Conservation (phyloP, 92 coral and sea anemone species). For the Siderastrea siderea region DNA sequence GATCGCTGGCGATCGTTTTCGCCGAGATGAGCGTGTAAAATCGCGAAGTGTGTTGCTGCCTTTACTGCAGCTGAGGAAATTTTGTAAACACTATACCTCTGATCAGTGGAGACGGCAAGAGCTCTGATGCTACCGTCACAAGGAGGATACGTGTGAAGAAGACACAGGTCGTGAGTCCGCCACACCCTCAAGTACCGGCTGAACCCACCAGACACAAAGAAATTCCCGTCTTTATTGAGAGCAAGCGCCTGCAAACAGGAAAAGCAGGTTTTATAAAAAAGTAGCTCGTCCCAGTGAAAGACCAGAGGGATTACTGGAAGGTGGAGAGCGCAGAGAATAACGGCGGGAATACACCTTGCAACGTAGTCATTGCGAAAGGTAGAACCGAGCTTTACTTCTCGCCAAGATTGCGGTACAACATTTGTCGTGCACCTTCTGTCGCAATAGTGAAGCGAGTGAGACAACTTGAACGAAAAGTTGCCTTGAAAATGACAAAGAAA, state of each 20-base stretch:
- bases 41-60: too few species aligned
- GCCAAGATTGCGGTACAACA: too few species aligned
- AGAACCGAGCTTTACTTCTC: too few species aligned
- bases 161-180: constrained; percentile 90
- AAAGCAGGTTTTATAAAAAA: not conserved
- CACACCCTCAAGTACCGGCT: constrained; percentile 94
- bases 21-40: too few species aligned
- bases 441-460: too few species aligned
- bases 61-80: too few species aligned
- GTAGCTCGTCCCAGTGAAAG: too few species aligned
- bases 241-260: constrained; percentile 76
- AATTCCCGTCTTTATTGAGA: constrained; percentile 89
- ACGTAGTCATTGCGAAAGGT: not conserved
- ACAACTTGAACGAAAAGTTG: too few species aligned
- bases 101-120: constrained; percentile 89
- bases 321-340: not conserved
- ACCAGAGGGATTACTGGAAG: too few species aligned
- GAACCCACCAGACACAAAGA: constrained; percentile 95
- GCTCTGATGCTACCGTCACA: constrained; percentile 98
- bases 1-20: too few species aligned
- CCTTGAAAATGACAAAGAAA: too few species aligned
- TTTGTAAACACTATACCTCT: constrained; percentile 63
- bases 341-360: not conserved
- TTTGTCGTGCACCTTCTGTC: too few species aligned
- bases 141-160: constrained; percentile 90